Base-by-base conservation (phyloP, 92 coral and sea anemone genomes). In the Siderastrea siderea region DNA sequence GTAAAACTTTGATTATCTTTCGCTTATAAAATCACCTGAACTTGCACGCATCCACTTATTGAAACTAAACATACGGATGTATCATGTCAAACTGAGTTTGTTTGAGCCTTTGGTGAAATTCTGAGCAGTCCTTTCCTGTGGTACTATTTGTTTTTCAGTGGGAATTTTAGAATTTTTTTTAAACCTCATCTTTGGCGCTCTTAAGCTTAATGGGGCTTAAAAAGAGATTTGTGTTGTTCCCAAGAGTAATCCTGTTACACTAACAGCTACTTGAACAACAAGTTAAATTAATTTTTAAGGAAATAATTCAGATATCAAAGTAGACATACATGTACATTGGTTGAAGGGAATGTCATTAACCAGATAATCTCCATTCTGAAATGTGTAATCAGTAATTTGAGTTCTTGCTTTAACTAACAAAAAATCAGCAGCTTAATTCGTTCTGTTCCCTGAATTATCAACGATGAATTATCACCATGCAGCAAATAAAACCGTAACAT, bases 141-240 rank as follows among this genome's bases (percentile, higher is more conserved):
- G 38, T 26, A 66, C 43, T 66, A 6, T 17, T 66, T 66, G 12
- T 55, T 7, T 16, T 16, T 61, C 26, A 61, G 19, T 61, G 19
- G 66, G 19, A 13, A 61, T 61, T 16, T 14, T 61, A 3, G 66
- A 2, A 16, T 3, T 12, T 61, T 14, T 14, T 14, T 13, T 14
- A 8, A 10, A 59, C 10, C 8, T 38, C 4, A 15, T 47, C 10
- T 48, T 17, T 48, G 43, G 77, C 7, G 4, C 60, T 49, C 60
- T n/a, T 16, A 14, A 7, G 57, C 57, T 49, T 65, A 48, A 65
- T 68, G 17, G 85, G 68, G 75, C 7, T 47, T 68, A 51, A 81
- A 16, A 55, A 45, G 38, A 19, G 63, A 79, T 79, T 51, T 3
- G 8, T 51, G 84, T 59, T 57, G 17, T 62, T 50, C 71, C n/a